These are phyloP conservation scores for Urosaurus nigricauda DNA, from an alignment of 2,797 vertebrate genomes.

Conservation along the genomic window DNA sequence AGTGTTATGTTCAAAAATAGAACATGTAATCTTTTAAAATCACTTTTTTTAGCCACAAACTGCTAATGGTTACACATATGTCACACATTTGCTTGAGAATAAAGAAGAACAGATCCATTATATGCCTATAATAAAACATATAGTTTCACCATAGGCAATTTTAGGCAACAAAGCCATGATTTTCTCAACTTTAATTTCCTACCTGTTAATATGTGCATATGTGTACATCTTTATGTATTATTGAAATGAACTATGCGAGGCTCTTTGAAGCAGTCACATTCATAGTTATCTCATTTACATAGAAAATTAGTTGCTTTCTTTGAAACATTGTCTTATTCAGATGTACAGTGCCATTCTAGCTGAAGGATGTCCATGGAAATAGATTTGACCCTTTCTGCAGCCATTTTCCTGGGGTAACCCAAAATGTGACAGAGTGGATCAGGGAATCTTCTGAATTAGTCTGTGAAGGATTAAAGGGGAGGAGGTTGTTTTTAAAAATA, in stretches of 20 bases:
- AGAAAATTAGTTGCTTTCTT: background rate
- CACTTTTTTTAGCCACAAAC: too few relatives aligned
- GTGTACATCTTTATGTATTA: too few relatives aligned
- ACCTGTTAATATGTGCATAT: background rate
- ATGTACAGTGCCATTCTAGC: background rate
- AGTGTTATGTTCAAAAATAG: too few relatives aligned
- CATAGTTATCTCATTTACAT: background rate
- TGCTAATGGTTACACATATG: too few relatives aligned
- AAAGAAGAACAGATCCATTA: background rate
- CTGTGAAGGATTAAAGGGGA: background rate
- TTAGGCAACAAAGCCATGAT: background rate
- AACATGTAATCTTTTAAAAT: too few relatives aligned
- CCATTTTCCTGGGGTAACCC: background rate
- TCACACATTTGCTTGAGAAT: too few relatives aligned
- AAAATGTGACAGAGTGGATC: background rate
- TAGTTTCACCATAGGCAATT: background rate
- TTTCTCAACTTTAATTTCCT: background rate
- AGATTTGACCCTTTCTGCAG: background rate
- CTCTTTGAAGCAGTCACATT: background rate
- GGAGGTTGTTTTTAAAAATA: background rate
- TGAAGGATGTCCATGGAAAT: background rate
- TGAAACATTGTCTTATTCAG: background rate
- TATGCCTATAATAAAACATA: background rate
- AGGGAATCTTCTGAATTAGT: background rate
- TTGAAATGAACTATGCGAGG: background rate